Base-by-base conservation (phyloP, 1,140 invertebrate species). In the Bombus difficillimus region DNA sequence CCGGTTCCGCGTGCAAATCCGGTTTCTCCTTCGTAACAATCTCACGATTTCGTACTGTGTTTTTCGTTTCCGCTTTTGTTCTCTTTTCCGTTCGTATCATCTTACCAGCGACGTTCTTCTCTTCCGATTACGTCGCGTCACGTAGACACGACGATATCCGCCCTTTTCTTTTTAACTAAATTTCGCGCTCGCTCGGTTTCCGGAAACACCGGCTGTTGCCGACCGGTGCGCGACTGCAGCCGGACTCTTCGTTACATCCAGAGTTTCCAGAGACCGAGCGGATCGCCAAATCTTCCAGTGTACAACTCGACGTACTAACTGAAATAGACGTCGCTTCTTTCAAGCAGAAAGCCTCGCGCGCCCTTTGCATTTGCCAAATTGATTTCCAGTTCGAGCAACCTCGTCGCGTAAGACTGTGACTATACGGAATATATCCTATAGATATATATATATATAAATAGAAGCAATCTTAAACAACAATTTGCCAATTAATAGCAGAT, bases 201-300 rank as follows among this genome's bases (percentile, higher is more conserved):
- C 62, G 41, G 57, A 79, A 86, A 59, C 39, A 18, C 76, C 79
- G 59, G 72, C 34, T 66, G 39, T 68, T 39, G 68, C 18, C 22
- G 10, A 64, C 62, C 41, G 39, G 25, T 25, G 68, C 3, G 71
- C 71, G 1, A 18, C 37, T 22, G 13, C 57, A 15, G 43, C 32
- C 18, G 39, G 39, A n/a, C 18, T n/a, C 62, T 39, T n/a, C 69
- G 83, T 32, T 34, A 37, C 28, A 41, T 47, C 37, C 43, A n/a
- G 57, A 75, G 25, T 82, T 66, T 47, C 53, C 39, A 22, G 47
- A 39, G n/a, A 39, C 25, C 43, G n/a, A 3, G 39, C n/a, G 68
- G 47, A 78, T 87, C 47, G 72, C 64, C 69, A 13, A 72, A 81
- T 43, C 86, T 75, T 73, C 71, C 68, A 18, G 34, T 32, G 37